Conservation (phyloP, 2,797 vertebrate genomes). For the Cossypha niveicapilla region DNA sequence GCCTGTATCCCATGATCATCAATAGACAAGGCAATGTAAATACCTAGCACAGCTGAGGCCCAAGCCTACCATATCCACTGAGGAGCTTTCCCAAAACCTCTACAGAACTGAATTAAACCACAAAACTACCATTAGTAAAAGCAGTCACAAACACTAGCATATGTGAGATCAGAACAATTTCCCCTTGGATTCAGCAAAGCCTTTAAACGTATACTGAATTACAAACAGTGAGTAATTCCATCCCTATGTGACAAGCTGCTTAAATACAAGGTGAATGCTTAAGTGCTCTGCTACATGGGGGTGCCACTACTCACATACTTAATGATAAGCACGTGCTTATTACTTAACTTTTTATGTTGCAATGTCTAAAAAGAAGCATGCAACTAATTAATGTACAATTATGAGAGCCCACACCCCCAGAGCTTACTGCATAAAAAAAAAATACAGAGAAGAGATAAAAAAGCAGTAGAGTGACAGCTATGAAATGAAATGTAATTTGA, state of each 20-base stretch:
- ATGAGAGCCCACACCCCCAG: not conserved
- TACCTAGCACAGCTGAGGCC: not conserved
- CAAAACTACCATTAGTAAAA: not conserved
- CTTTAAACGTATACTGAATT: not conserved
- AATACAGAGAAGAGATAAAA: not conserved
- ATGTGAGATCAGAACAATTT: not conserved
- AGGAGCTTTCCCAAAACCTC: not conserved
- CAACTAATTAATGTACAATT: not conserved
- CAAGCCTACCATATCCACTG: not conserved
- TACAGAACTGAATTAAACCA: not conserved
- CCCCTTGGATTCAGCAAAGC: not conserved
- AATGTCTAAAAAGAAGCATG: not conserved
- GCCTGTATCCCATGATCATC: not conserved
- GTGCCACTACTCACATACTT: not conserved
- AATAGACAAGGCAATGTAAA: not conserved
- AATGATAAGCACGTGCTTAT: not conserved
- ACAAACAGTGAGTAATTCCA: constrained; percentile 19
- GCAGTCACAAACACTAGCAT: not conserved
- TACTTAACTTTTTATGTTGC: constrained; percentile 10
- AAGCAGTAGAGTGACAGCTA: not conserved
- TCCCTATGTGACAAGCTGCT: not conserved
- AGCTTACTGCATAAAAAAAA: not conserved
- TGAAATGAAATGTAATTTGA: not conserved
- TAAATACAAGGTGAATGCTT: not conserved
- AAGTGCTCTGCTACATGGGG: not conserved